Evolutionary conservation across 2,888 invertebrate genomes (phyloP).

Genomic region (Chrysolina oricalcia): DNA sequence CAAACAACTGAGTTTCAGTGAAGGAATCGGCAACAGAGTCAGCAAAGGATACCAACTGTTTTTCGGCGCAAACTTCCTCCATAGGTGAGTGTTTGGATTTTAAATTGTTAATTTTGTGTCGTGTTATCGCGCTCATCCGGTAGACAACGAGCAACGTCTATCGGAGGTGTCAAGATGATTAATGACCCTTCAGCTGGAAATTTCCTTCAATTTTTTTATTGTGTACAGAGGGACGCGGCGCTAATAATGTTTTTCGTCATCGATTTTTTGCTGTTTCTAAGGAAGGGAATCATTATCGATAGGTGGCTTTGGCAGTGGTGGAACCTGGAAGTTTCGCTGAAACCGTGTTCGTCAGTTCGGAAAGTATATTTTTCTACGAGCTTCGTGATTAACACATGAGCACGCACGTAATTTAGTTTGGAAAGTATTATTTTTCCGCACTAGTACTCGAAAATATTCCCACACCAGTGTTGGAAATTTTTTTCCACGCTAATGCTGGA

Average conservation of each 20-base stretch:
- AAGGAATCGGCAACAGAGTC: not conserved
- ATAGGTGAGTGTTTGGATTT: constrained; percentile 23
- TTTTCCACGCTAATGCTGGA: no score
- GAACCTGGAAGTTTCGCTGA: no score
- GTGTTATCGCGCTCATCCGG: constrained; percentile 13
- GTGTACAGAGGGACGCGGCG: not conserved
- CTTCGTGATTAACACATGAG: no score
- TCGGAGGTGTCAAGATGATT: constrained; percentile 19
- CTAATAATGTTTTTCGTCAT: constrained; percentile 18
- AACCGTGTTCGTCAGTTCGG: no score
- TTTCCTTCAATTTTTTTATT: constrained; percentile 16
- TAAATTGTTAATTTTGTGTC: constrained; percentile 1
- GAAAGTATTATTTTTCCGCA: no score
- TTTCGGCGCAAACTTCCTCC: not conserved
- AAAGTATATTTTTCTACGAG: no score
- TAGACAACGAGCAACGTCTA: constrained; percentile 2
- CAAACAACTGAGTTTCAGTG: constrained; percentile 1
- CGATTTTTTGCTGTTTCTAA: constrained; percentile 7
- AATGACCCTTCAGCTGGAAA: constrained; percentile 11
- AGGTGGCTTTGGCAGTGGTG: not conserved
- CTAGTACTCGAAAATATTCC: no score
- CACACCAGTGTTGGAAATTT: no score
- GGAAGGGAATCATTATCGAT: not conserved
- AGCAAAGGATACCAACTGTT: not conserved
- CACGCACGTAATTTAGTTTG: no score